Percentiles rank a stretch among this genome's conserved stretches.
Evolutionary conservation across 2,797 vertebrate species (phyloP).

Genomic region (Silurus aristotelis): DNA sequence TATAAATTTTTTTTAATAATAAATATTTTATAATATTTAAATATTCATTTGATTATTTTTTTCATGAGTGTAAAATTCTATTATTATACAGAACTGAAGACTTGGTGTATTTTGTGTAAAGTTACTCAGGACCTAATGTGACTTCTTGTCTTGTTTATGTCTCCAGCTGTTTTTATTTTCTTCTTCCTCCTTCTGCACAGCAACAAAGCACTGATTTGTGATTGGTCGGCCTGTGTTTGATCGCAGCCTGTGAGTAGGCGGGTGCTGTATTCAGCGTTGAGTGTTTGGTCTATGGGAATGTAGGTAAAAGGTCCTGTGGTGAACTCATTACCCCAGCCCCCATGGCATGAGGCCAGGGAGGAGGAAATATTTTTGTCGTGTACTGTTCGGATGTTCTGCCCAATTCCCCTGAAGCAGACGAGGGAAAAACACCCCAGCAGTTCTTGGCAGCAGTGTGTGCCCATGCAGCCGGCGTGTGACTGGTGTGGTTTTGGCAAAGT

Average conservation of each 20-base stretch:
- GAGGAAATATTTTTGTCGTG: constrained; percentile 58
- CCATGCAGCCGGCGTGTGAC: background rate
- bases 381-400: constrained; percentile 37
- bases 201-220: constrained; percentile 55
- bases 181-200: constrained; percentile 7
- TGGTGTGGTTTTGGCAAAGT: background rate
- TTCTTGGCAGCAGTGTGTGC: background rate
- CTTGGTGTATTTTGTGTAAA: background rate
- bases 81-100: background rate
- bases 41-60: too few relatives aligned
- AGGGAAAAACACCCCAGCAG: background rate
- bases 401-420: background rate
- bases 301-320: constrained; percentile 76
- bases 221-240: constrained; percentile 63
- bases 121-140: background rate
- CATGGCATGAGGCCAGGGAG: constrained; percentile 17
- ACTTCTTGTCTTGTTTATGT: background rate
- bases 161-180: constrained; percentile 4
- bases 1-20: too few relatives aligned
- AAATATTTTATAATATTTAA: too few relatives aligned
- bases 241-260: constrained; percentile 62
- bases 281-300: constrained; percentile 59
- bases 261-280: background rate
- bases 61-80: too few relatives aligned
- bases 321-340: constrained; percentile 64